Evolutionary conservation across 2,113 vertebrate genomes (phyloP).

Genomic region (Sebastes fasciatus): DNA sequence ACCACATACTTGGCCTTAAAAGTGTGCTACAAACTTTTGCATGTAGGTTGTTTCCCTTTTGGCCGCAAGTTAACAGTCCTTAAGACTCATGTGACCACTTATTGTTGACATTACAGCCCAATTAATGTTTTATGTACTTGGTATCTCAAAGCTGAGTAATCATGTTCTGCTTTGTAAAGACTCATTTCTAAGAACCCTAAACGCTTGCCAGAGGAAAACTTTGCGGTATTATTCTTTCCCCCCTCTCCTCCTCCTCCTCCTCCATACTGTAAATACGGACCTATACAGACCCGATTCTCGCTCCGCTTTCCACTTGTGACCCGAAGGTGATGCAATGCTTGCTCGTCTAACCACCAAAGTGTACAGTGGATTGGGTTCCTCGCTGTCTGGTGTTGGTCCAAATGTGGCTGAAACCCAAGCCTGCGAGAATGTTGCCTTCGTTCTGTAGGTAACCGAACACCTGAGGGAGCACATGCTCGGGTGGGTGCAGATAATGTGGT

Average conservation of each 20-base stretch:
- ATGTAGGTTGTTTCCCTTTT: slow-evolving; percentile 16
- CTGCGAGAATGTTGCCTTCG: slow-evolving; percentile 70
- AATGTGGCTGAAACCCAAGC: slow-evolving; percentile 69
- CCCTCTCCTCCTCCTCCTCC: slow-evolving; percentile 11
- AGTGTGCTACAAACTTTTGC: not conserved
- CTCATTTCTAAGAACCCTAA: slow-evolving; percentile 48
- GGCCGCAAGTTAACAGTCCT: slow-evolving; percentile 3
- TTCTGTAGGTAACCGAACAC: slow-evolving; percentile 66
- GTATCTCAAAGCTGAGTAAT: slow-evolving; percentile 40
- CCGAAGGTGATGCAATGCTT: slow-evolving; percentile 61
- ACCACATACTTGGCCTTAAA: not conserved
- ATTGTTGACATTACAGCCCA: slow-evolving; percentile 11
- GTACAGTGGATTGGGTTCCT: slow-evolving; percentile 61
- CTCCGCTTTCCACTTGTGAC: slow-evolving; percentile 51
- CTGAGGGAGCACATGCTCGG: slow-evolving; percentile 38
- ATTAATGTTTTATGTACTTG: slow-evolving; percentile 28
- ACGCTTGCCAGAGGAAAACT: slow-evolving; percentile 38
- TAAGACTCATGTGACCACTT: slow-evolving; percentile 21
- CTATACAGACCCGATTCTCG: slow-evolving; percentile 56
- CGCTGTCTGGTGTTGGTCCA: slow-evolving; percentile 64
- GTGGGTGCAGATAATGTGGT: slow-evolving; percentile 39
- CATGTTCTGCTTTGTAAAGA: slow-evolving; percentile 38
- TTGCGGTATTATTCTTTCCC: slow-evolving; percentile 43
- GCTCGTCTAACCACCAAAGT: slow-evolving; percentile 53
- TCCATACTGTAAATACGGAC: slow-evolving; percentile 56